These are phyloP conservation scores for Gallirallus australis DNA, from an alignment of 2,797 vertebrate genomes.

Conservation along the genomic window DNA sequence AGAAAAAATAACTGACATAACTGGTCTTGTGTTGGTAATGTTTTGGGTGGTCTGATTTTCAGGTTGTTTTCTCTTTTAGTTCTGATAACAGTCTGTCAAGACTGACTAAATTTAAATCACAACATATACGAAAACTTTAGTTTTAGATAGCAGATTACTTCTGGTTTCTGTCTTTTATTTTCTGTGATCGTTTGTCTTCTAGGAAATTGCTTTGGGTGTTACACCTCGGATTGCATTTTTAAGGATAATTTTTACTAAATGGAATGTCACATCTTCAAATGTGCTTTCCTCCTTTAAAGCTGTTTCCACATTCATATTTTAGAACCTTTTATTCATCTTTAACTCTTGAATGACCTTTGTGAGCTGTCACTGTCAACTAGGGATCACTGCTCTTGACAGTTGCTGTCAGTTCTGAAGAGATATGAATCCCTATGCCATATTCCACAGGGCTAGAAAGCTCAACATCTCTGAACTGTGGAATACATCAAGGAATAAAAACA, in stretches of 20 bases:
- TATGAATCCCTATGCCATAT: neutral
- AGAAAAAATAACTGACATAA: neutral
- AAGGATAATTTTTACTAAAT: neutral
- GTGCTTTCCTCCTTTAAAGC: neutral
- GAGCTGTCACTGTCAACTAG: slow-evolving; percentile 10
- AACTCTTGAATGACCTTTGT: slow-evolving; percentile 9
- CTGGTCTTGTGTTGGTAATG: neutral
- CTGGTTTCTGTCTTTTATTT: neutral
- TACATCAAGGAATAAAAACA: neutral
- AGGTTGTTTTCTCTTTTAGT: neutral
- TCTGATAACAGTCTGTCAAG: neutral
- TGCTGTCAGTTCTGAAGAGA: neutral
- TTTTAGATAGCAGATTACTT: neutral
- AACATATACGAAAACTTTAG: neutral
- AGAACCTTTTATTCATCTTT: slow-evolving; percentile 16
- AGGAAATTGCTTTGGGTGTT: neutral
- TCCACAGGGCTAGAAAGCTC: neutral
- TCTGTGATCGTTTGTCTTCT: neutral
- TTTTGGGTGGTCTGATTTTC: neutral
- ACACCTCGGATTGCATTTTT: neutral
- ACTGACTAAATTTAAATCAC: neutral
- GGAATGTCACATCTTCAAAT: neutral
- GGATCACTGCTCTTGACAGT: neutral
- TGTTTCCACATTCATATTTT: neutral
- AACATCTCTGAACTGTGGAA: neutral